A percentile compares a stretch with the other conserved stretches of the same genome.
Conservation (phyloP, 2,797 vertebrate species). For the Micropoecilia bifurca region DNA sequence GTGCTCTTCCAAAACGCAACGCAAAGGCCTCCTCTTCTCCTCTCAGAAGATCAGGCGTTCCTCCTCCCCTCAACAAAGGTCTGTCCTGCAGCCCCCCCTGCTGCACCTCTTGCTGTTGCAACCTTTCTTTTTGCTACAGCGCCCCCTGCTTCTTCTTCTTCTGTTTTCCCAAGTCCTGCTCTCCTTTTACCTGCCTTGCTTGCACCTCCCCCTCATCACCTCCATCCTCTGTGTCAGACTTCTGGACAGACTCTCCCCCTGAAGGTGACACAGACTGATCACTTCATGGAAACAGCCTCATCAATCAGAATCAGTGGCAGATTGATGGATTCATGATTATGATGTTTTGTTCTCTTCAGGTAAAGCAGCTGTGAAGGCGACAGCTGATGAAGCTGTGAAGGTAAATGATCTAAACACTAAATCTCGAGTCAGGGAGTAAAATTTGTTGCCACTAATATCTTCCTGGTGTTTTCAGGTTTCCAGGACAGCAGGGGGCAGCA, state of each 20-base stretch:
- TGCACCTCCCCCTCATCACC: not conserved
- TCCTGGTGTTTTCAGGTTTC: slow-evolving; percentile 36
- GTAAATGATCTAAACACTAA: slow-evolving; percentile 17
- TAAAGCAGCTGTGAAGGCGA: slow-evolving; percentile 25
- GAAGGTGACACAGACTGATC: slow-evolving; percentile 21
- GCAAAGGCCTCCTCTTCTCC: not conserved
- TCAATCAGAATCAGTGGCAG: not conserved
- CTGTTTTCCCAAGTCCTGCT: not conserved
- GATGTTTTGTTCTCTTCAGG: slow-evolving; percentile 15
- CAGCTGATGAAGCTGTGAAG: slow-evolving; percentile 31
- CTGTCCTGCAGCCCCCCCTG: slow-evolving; percentile 8
- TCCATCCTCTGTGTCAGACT: not conserved
- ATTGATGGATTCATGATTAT: not conserved
- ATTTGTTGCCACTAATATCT: not conserved
- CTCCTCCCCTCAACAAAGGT: not conserved
- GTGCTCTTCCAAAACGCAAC: not conserved
- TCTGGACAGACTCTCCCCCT: not conserved
- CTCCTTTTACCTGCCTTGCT: not conserved
- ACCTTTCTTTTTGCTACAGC: not conserved
- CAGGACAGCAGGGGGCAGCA: slow-evolving; percentile 42
- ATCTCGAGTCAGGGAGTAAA: not conserved
- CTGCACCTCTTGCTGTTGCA: slow-evolving; percentile 1
- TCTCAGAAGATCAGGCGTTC: not conserved
- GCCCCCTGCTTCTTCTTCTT: not conserved
- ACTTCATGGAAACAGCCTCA: slow-evolving; percentile 14